Evolutionary conservation across 2,797 vertebrate species (phyloP).

Genomic region (Sebastes matsubarae): DNA sequence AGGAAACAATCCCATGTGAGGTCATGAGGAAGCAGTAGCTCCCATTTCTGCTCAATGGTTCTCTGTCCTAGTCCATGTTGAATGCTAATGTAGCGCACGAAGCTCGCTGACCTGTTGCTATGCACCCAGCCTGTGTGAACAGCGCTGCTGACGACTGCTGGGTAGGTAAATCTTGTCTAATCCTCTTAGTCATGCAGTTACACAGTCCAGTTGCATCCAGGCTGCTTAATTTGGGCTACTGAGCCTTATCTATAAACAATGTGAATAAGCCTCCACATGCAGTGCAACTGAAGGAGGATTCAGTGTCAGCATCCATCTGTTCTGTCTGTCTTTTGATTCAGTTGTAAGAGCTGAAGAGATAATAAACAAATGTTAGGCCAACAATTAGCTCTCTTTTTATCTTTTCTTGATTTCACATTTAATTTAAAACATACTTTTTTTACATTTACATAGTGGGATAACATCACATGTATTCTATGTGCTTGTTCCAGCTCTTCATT

Average conservation of each 20-base stretch:
- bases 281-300: constrained; percentile 8
- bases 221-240: constrained; percentile 70
- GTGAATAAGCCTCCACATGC: constrained; percentile 21
- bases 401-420: background rate
- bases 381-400: too few species aligned
- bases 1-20: constrained; percentile 15
- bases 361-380: background rate
- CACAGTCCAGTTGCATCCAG: constrained; percentile 61
- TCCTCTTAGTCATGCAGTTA: constrained; percentile 77
- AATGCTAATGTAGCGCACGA: constrained; percentile 27
- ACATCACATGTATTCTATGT: background rate
- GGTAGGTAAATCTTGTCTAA: constrained; percentile 78
- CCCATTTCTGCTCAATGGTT: constrained; percentile 32
- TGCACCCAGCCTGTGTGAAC: constrained; percentile 32
- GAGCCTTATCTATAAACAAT: constrained; percentile 54
- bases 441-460: background rate
- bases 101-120: constrained; percentile 61
- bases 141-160: constrained; percentile 59
- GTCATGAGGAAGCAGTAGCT: constrained; percentile 13
- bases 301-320: constrained; percentile 5
- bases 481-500: background rate
- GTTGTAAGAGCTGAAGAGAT: background rate
- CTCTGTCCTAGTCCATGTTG: constrained; percentile 26
- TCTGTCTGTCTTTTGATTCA: background rate
- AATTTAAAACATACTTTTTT: background rate